These are phyloP conservation scores for Aporophyla nigra DNA, from an alignment of 2,888 invertebrate species.

Conservation along the genomic window DNA sequence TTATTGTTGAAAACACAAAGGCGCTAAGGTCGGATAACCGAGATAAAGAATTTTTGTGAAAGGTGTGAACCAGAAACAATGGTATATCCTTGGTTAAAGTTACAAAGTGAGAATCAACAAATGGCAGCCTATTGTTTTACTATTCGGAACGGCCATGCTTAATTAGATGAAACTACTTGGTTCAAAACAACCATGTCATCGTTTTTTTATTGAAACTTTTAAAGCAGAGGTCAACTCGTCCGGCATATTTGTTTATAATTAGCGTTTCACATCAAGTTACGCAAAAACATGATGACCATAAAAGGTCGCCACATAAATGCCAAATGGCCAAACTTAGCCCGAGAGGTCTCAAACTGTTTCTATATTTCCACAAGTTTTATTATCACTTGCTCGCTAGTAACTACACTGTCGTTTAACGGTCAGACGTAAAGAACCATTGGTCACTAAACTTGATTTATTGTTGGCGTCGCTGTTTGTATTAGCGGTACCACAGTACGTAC, in stretches of 20 bases:
- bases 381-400: constrained; percentile 71
- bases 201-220: constrained; percentile 21
- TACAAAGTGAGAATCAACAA: constrained; percentile 50
- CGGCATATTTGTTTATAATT: constrained; percentile 55
- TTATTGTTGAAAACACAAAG: constrained; percentile 58
- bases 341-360: constrained; percentile 47
- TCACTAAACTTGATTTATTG: constrained; percentile 72
- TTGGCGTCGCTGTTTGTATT: constrained; percentile 67
- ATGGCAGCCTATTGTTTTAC: constrained; percentile 47
- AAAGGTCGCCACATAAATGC: constrained; percentile 78
- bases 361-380: constrained; percentile 57
- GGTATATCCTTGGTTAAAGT: constrained; percentile 50
- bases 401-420: constrained; percentile 53
- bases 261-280: constrained; percentile 72
- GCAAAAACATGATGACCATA: constrained; percentile 78
- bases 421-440: constrained; percentile 72
- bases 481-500: constrained; percentile 65
- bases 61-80: constrained; percentile 63
- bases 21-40: constrained; percentile 41
- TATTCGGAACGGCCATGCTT: constrained; percentile 8
- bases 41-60: constrained; percentile 66
- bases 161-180: constrained; percentile 16
- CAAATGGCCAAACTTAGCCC: constrained; percentile 76
- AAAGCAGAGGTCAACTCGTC: constrained; percentile 18
- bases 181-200: constrained; percentile 6